Conservation (phyloP, 2,888 invertebrate genomes). For the Troides oblongomaculatus region DNA sequence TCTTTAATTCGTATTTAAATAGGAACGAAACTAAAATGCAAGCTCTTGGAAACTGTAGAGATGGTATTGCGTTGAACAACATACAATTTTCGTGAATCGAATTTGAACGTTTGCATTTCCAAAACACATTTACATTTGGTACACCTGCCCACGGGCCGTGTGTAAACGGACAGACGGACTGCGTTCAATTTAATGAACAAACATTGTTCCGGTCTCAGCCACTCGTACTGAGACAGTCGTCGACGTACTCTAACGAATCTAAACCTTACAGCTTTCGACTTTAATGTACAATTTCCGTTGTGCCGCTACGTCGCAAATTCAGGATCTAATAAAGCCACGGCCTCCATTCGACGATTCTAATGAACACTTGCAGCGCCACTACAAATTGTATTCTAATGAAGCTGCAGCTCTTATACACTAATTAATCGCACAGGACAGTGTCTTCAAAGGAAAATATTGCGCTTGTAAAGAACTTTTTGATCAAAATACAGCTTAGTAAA, state of each 20-base stretch:
- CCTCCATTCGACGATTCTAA: conserved; percentile 23
- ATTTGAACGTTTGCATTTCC: too few species aligned
- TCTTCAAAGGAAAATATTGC: neutral
- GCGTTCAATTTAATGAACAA: conserved; percentile 32
- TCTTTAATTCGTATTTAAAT: too few species aligned
- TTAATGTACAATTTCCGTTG: conserved; percentile 8
- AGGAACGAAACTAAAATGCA: too few species aligned
- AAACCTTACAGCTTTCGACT: neutral
- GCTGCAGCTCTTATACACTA: neutral
- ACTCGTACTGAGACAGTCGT: conserved; percentile 26
- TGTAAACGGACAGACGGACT: conserved; percentile 14
- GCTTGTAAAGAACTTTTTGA: too few species aligned
- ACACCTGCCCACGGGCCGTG: conserved; percentile 16
- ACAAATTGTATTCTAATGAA: conserved; percentile 20
- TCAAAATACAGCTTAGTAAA: too few species aligned
- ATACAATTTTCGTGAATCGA: too few species aligned
- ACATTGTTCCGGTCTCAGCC: conserved; percentile 27
- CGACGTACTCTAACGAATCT: neutral
- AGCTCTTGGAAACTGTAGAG: too few species aligned
- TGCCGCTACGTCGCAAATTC: neutral
- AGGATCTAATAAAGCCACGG: conserved; percentile 21
- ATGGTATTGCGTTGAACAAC: too few species aligned
- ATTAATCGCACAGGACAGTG: neutral
- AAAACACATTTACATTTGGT: neutral
- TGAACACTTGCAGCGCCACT: conserved; percentile 16